These are phyloP conservation scores for Cydia strobilella DNA, from an alignment of 1,140 invertebrate genomes.

Conservation along the genomic window DNA sequence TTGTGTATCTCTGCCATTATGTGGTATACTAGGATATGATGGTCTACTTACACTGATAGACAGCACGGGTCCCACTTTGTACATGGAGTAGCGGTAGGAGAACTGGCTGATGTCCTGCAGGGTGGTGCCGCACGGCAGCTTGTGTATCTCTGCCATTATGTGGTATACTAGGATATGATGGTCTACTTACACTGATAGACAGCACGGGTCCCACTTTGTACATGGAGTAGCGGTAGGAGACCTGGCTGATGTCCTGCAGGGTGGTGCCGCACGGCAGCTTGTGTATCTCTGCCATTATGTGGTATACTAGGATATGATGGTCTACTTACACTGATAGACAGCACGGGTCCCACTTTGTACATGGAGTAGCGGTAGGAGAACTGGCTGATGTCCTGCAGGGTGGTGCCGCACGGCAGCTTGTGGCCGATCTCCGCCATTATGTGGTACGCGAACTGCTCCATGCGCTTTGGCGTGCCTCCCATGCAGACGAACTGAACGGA, in stretches of 20 bases:
- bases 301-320: constrained; percentile 73
- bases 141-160: constrained; percentile 92
- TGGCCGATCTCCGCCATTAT: constrained; percentile 95
- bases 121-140: too few species aligned
- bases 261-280: constrained; percentile 93
- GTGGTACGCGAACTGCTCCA: constrained; percentile 95
- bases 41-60: too few species aligned
- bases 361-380: constrained; percentile 97
- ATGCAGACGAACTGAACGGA: constrained; percentile 95
- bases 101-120: too few species aligned
- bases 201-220: constrained; percentile 98
- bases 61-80: too few species aligned
- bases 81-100: too few species aligned
- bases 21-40: too few species aligned
- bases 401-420: constrained; percentile 92
- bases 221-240: constrained; percentile 97
- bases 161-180: constrained; percentile 83
- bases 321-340: constrained; percentile 94
- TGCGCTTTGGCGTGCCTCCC: constrained; percentile 96
- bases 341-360: constrained; percentile 98
- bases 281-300: constrained; percentile 94
- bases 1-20: too few species aligned
- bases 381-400: constrained; percentile 93
- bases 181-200: constrained; percentile 80
- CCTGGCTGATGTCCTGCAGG: constrained; percentile 93